Evolutionary conservation across 1,140 invertebrate species (phyloP).

Genomic region (Bilobella aurantiaca): DNA sequence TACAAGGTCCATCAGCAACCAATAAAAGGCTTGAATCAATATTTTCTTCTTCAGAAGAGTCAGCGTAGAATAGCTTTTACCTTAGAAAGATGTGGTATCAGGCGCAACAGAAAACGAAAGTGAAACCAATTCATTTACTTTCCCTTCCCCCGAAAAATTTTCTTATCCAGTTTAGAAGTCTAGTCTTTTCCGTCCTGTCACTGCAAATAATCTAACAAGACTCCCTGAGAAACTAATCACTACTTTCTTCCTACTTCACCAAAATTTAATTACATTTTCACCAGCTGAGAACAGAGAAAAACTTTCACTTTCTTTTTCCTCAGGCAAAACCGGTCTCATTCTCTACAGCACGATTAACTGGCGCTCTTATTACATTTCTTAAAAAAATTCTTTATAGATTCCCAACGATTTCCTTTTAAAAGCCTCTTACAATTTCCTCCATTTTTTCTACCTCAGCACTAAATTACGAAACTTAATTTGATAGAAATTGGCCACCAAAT

Average conservation of each 20-base stretch:
- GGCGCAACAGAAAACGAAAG: not conserved
- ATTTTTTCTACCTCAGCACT: too few relatives aligned
- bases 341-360: not conserved
- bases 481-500: too few relatives aligned
- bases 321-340: not conserved
- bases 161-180: not conserved
- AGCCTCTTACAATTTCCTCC: too few relatives aligned
- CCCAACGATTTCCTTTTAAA: too few relatives aligned
- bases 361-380: not conserved
- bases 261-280: conserved; percentile 7
- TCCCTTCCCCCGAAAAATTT: not conserved
- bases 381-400: not conserved
- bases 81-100: too few relatives aligned
- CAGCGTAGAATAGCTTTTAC: too few relatives aligned
- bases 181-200: not conserved
- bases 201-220: not conserved
- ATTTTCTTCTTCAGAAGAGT: not conserved
- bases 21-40: conserved; percentile 2
- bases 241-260: not conserved
- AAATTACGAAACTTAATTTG: too few relatives aligned
- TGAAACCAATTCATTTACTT: not conserved
- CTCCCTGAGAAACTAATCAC: not conserved
- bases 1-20: not conserved
- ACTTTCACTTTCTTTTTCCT: not conserved
- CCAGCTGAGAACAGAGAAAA: not conserved